phyloP scores from a whole-genome alignment of 92 coral and sea anemone genomes.

The Heliopora coerulea region DNA sequence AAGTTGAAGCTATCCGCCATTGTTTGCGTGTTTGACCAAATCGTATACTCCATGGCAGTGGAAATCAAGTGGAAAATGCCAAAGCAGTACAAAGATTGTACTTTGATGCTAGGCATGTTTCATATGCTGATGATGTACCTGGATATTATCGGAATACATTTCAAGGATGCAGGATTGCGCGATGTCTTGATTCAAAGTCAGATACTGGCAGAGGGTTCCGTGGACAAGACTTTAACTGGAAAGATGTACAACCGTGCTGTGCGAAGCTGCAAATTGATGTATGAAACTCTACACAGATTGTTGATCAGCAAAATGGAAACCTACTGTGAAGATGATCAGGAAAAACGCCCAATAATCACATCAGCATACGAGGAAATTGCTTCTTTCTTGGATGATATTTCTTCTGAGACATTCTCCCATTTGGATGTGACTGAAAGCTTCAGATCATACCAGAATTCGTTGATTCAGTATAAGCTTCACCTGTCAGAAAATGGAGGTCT shows the following conservation, averaged over 20 bases:
- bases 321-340: not conserved
- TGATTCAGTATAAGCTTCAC: not conserved
- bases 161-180: slow-evolving; percentile 61
- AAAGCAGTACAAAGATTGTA: slow-evolving; percentile 33
- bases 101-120: slow-evolving; percentile 46
- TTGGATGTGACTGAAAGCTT: slow-evolving; percentile 40
- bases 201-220: slow-evolving; percentile 59
- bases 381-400: no score
- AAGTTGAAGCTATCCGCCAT: slow-evolving; percentile 36
- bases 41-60: slow-evolving; percentile 58
- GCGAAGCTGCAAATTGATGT: slow-evolving; percentile 42
- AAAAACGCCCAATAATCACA: not conserved
- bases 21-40: slow-evolving; percentile 63
- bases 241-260: slow-evolving; percentile 56
- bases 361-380: slow-evolving; percentile 30
- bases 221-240: slow-evolving; percentile 52
- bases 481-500: not conserved
- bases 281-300: slow-evolving; percentile 24
- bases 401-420: no score
- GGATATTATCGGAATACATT: slow-evolving; percentile 49
- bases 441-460: no score
- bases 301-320: not conserved
- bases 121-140: slow-evolving; percentile 49
- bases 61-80: slow-evolving; percentile 52
- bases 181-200: slow-evolving; percentile 60